Conservation (phyloP, 2,797 vertebrate genomes). For the Simalia tracyae region DNA sequence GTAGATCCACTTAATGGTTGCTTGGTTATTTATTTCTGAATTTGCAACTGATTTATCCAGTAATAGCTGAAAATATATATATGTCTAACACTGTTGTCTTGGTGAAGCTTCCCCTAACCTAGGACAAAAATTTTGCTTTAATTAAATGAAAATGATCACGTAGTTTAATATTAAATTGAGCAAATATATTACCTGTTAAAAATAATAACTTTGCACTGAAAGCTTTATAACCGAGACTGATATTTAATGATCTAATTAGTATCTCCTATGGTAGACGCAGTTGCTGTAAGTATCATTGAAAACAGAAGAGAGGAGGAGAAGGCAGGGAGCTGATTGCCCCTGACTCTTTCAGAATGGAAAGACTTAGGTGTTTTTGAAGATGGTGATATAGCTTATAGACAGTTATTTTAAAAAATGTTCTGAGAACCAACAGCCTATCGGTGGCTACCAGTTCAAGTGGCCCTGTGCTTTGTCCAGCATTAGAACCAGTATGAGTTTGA, state of each 20-base stretch:
- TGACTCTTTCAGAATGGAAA: slow-evolving; percentile 40
- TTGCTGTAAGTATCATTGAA: slow-evolving; percentile 44
- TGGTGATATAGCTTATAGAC: background rate
- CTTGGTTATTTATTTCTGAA: background rate
- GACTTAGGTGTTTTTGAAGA: background rate
- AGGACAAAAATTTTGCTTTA: slow-evolving; percentile 56
- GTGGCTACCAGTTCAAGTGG: background rate
- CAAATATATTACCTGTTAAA: slow-evolving; percentile 65
- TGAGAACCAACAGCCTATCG: background rate
- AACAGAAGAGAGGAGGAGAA: slow-evolving; percentile 37
- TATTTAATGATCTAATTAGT: slow-evolving; percentile 73
- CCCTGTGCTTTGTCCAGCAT: background rate
- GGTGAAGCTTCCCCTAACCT: slow-evolving; percentile 32
- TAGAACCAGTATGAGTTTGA: no score
- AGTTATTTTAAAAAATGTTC: background rate
- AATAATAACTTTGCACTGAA: slow-evolving; percentile 69
- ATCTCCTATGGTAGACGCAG: slow-evolving; percentile 36
- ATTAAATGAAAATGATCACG: slow-evolving; percentile 54
- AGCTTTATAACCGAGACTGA: slow-evolving; percentile 65
- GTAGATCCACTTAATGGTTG: background rate
- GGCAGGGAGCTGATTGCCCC: background rate
- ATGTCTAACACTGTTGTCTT: slow-evolving; percentile 19
- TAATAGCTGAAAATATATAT: background rate
- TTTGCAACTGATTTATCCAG: background rate
- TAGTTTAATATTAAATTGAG: slow-evolving; percentile 65